Evolutionary conservation across 2,888 invertebrate genomes (phyloP), one percentile per base, ranked within the genome.

Genomic region (Caenorhabditis doughertyi): DNA sequence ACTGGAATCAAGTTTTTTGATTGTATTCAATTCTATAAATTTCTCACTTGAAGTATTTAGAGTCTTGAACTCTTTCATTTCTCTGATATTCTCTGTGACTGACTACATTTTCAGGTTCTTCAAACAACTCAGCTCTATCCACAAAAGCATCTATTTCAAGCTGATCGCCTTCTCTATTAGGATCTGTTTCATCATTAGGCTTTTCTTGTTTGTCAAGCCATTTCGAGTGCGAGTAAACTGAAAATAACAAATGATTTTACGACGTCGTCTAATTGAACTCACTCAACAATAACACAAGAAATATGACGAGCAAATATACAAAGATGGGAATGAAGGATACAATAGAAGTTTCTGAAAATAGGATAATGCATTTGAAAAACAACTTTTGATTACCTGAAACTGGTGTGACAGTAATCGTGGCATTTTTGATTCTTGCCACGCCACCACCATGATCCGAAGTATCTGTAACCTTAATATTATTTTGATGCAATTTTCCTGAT

Each of bases 31-130:
- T n/a, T n/a, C n/a, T n/a, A n/a, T n/a, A 9, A 18, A 11, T 11
- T 18, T 16, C 53, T 67, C n/a, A 68, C 68, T 56, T 55, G 68
- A 56, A 68, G n/a, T 68, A 68, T 18, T 25, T 55, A 18, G 55
- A 53, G 1, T 68, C 42, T n/a, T 56, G 44, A 2, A 68, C 53
- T 21, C 9, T 11, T n/a, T 21, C 7, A 16, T 56, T 2, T 18
- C 27, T 53, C 21, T 68, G 55, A 56, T 68, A 68, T 39, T 68
- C 53, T n/a, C 42, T 27, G n/a, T 68, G 55, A 44, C 55, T 67
- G 39, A 67, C 67, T 8, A 39, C 51, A 55, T 4, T 13, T 7
- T 42, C 2, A 32, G 53, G 67, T 39, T 0, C 39, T 7, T 55
- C 42, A 27, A 55, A 39, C 13, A 68, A 42, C 16, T 35, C 21